Conservation (phyloP, 92 coral and sea anemone species). For the Plumapathes pennacea region DNA sequence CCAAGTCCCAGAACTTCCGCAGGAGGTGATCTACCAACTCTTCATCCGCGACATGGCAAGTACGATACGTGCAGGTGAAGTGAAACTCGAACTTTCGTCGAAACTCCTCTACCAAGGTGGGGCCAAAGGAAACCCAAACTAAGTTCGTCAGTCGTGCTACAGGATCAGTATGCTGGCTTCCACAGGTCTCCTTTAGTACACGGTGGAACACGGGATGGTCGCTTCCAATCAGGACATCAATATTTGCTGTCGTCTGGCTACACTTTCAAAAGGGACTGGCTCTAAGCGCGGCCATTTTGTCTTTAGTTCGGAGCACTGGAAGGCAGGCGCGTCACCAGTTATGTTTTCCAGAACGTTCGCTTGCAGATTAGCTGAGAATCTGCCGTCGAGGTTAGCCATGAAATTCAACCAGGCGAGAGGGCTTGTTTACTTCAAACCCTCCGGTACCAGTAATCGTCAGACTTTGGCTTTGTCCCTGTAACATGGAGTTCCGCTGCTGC, state of each 20-base stretch:
- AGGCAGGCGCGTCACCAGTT: constrained; percentile 46
- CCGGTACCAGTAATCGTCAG: constrained; percentile 31
- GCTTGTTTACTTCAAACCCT: constrained; percentile 6
- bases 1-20: constrained; percentile 45
- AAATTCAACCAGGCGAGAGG: constrained; percentile 18
- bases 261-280: constrained; percentile 27
- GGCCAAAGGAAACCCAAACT: background rate
- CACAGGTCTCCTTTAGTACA: background rate
- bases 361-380: constrained; percentile 14
- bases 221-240: constrained; percentile 14
- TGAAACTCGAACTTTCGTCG: constrained; percentile 1
- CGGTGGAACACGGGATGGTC: constrained; percentile 41
- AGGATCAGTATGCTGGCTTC: background rate
- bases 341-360: constrained; percentile 36
- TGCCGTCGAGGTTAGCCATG: constrained; percentile 12
- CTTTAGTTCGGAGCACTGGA: constrained; percentile 49
- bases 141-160: background rate
- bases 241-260: constrained; percentile 35
- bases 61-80: background rate
- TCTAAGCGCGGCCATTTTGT: constrained; percentile 34
- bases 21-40: constrained; percentile 12
- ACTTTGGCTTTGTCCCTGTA: constrained; percentile 18
- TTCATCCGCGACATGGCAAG: background rate
- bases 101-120: background rate
- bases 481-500: constrained; percentile 36